Percentiles rank a stretch among this genome's conserved stretches.
These are phyloP conservation scores for Apostichopus parvimensis DNA, from an alignment of 35 echinoderm and acorn worm genomes.

Conservation along the genomic window DNA sequence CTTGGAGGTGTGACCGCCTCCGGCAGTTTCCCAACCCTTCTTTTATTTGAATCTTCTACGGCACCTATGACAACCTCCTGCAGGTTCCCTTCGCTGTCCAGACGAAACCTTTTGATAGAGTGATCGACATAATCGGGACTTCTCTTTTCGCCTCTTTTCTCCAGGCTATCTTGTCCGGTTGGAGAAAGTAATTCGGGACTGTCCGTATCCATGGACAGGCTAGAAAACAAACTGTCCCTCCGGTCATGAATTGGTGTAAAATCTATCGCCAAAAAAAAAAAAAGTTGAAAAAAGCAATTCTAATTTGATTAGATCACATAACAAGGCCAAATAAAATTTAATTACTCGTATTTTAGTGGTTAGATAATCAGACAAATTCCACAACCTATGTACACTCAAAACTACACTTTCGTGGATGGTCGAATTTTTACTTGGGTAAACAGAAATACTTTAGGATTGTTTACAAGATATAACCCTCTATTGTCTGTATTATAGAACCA, in stretches of 20 bases:
- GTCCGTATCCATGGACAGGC: conserved; percentile 54
- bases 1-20: conserved; percentile 89
- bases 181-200: conserved; percentile 66
- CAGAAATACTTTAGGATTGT: too few relatives aligned
- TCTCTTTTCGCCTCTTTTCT: conserved; percentile 81
- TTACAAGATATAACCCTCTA: too few relatives aligned
- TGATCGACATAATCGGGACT: conserved; percentile 70
- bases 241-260: conserved; percentile 70
- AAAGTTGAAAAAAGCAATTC: background rate
- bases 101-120: conserved; percentile 82
- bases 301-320: too few relatives aligned
- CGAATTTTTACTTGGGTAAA: too few relatives aligned
- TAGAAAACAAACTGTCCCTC: conserved; percentile 53
- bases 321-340: too few relatives aligned
- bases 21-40: conserved; percentile 83
- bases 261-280: conserved; percentile 30
- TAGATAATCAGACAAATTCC: too few relatives aligned
- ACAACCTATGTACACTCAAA: too few relatives aligned
- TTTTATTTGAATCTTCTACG: conserved; percentile 71
- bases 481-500: too few relatives aligned
- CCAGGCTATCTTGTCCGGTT: conserved; percentile 42
- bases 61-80: conserved; percentile 83
- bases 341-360: too few relatives aligned
- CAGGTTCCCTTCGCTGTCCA: conserved; percentile 79
- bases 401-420: too few relatives aligned